These are phyloP conservation scores for Tragulus kanchil DNA, from an alignment of 2,113 vertebrate species.

Conservation along the genomic window DNA sequence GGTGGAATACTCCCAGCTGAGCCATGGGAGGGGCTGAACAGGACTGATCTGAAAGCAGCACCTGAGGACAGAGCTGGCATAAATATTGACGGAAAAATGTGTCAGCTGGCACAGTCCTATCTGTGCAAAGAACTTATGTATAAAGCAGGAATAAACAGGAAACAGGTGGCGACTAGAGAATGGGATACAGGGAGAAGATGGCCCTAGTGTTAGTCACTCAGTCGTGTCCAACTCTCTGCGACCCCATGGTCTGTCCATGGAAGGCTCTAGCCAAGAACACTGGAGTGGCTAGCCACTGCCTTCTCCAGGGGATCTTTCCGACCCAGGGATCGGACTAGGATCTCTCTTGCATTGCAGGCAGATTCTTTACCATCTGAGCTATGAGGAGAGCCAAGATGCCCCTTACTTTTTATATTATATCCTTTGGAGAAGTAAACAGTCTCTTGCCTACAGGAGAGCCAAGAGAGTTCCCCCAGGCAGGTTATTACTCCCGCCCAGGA, in stretches of 20 bases:
- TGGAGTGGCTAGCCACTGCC: no score
- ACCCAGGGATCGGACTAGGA: no score
- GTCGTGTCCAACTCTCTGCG: no score
- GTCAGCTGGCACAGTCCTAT: not conserved
- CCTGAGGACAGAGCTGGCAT: not conserved
- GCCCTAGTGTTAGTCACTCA: not conserved
- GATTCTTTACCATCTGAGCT: no score
- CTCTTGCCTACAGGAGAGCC: not conserved
- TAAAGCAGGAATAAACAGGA: not conserved
- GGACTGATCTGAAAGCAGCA: not conserved
- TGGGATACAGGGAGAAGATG: fast-evolving
- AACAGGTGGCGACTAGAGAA: not conserved
- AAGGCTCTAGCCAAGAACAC: no score
- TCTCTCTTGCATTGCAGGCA: no score
- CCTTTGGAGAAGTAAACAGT: not conserved
- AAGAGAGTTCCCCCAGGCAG: not conserved
- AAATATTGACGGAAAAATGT: no score
- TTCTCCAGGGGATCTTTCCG: no score
- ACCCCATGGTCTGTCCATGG: no score
- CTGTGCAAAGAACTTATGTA: not conserved
- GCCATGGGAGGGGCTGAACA: not conserved
- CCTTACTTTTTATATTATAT: not conserved
- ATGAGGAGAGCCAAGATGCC: no score
- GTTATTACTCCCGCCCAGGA: not conserved
- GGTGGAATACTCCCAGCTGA: not conserved